Percentiles rank a stretch among this genome's conserved stretches.
phyloP scores from a whole-genome alignment of 2,888 invertebrate genomes.

The Aphrophora alni region DNA sequence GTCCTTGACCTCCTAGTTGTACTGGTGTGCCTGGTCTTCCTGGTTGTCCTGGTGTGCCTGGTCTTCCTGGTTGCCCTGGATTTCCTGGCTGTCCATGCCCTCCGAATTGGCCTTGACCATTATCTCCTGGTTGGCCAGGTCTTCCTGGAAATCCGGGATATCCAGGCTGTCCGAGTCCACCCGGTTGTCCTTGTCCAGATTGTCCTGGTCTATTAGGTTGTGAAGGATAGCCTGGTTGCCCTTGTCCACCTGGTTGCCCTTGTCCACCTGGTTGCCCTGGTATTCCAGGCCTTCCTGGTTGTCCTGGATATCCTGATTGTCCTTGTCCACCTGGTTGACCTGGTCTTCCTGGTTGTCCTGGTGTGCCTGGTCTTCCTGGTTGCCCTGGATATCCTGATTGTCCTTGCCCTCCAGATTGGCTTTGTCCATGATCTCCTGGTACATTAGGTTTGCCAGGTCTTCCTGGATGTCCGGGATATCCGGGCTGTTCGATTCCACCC shows the following conservation, averaged over 20 bases:
- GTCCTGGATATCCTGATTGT: conserved; percentile 27
- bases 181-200: conserved; percentile 50
- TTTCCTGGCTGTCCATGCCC: conserved; percentile 35
- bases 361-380: conserved; percentile 14
- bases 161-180: conserved; percentile 57
- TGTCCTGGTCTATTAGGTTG: conserved; percentile 40
- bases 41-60: conserved; percentile 45
- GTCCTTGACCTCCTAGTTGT: conserved; percentile 48
- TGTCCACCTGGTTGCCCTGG: conserved; percentile 45
- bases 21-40: conserved; percentile 48
- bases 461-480: conserved; percentile 27
- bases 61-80: conserved; percentile 53
- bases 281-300: conserved; percentile 3
- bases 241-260: conserved; percentile 52
- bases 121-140: no score
- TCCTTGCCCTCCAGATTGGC: conserved; percentile 36
- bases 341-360: conserved; percentile 41
- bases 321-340: conserved; percentile 37
- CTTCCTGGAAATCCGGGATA: conserved; percentile 38
- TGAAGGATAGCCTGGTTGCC: conserved; percentile 51
- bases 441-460: conserved; percentile 9
- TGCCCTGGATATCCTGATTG: conserved; percentile 25
- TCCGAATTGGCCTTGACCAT: no score
- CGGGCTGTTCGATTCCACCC: conserved; percentile 46
- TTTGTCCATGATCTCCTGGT: conserved; percentile 42